These are phyloP conservation scores for Streblospio benedicti DNA, from an alignment of 1,140 invertebrate species.

Conservation along the genomic window DNA sequence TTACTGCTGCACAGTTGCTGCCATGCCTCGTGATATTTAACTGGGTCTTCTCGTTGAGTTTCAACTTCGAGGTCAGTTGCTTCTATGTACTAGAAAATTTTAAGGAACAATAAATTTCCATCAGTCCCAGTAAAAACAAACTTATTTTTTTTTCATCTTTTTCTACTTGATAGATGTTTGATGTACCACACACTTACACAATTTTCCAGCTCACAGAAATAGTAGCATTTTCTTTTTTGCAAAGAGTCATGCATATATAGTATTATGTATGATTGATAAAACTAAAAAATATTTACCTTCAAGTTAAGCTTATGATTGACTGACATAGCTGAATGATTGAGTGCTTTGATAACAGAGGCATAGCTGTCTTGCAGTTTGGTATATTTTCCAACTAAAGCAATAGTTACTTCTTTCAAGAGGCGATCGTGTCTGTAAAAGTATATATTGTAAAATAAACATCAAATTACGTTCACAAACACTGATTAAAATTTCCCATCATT, in stretches of 20 bases:
- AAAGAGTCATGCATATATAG: too few relatives aligned
- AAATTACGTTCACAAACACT: not conserved
- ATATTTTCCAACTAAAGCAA: constrained; percentile 98
- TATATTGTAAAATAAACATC: not conserved
- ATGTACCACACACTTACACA: too few relatives aligned
- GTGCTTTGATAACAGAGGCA: constrained; percentile 87
- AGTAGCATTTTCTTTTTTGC: too few relatives aligned
- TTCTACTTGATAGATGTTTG: too few relatives aligned
- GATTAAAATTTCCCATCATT: not conserved
- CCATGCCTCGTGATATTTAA: constrained; percentile 89
- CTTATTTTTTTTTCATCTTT: too few relatives aligned
- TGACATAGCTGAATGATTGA: constrained; percentile 82
- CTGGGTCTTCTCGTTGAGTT: constrained; percentile 63
- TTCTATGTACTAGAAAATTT: constrained; percentile 69
- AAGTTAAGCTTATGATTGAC: constrained; percentile 76
- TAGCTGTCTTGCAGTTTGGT: constrained; percentile 93
- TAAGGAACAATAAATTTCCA: constrained; percentile 6
- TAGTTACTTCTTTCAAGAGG: constrained; percentile 66
- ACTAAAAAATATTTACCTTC: constrained; percentile 50
- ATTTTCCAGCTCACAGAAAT: too few relatives aligned
- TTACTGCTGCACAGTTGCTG: constrained; percentile 77
- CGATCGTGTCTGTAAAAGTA: constrained; percentile 37
- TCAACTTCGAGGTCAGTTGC: constrained; percentile 75
- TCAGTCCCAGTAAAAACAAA: not conserved
- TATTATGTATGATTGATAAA: too few relatives aligned